Evolutionary conservation across 2,797 vertebrate genomes (phyloP), one percentile per base, ranked within the genome.

Genomic region (Leucoraja ocellata): DNA sequence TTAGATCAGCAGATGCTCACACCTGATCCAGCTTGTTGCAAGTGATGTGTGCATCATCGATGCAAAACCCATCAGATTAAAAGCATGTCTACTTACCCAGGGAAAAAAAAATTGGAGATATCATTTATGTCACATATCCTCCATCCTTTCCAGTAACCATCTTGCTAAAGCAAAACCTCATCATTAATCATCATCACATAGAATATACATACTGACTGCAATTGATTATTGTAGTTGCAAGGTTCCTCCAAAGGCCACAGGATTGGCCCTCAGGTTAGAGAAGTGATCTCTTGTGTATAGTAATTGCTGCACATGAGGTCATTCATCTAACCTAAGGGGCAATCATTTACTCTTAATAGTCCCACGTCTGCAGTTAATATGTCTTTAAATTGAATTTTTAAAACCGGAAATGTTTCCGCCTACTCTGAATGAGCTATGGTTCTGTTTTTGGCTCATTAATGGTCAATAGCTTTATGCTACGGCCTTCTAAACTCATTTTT

Each of bases 171-270:
- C 71, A 76, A 36, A 90, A 14, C 36, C 32, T 91, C 39, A 14
- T 46, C 68, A 91, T 39, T 39, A 71, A 91, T 86, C 83, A 88
- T 77, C 39, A 83, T 74, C 90, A n/a, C 5, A 25, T 74, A 76
- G 23, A 74, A 54, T 73, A 92, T 25, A 92, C 46, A 74, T 54
- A 76, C 39, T 68, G 90, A 58, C 90, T 92, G 36, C 68, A 54
- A 92, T 92, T 92, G 68, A 92, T 76, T 92, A 54, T 13, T 92
- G 90, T 74, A 74, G 90, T 54, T 14, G 23, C 28, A 76, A 92
- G 46, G 90, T 74, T 76, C n/a, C 68, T 76, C 71, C 23, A 28
- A 25, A 39, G 90, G 68, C 36, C 23, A 71, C 18, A 39, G 21
- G 68, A 76, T 54, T 73, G 65, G 71, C 21, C 68, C 39, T 76